Conservation (phyloP, 2,888 invertebrate genomes). For the Eristalis intricaria region DNA sequence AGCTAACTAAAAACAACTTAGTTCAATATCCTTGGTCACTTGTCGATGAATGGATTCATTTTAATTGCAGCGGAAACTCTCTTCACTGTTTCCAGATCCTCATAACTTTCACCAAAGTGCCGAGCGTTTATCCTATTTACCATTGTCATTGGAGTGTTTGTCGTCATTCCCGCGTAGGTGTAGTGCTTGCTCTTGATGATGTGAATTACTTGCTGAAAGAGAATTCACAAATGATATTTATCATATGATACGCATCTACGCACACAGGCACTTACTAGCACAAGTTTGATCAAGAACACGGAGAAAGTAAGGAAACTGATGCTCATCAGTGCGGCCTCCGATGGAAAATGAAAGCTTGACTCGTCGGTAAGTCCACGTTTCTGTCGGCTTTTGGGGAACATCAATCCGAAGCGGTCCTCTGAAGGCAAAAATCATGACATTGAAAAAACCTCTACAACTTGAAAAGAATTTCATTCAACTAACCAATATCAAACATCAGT, state of each 20-base stretch:
- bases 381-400: slow-evolving; percentile 73
- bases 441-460: not conserved
- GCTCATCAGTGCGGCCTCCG: slow-evolving; percentile 91
- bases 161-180: slow-evolving; percentile 76
- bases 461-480: slow-evolving; percentile 74
- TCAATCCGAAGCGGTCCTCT: slow-evolving; percentile 52
- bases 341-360: slow-evolving; percentile 88
- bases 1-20: not conserved
- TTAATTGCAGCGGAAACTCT: slow-evolving; percentile 55
- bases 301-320: slow-evolving; percentile 93
- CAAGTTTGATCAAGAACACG: slow-evolving; percentile 91
- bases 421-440: slow-evolving; percentile 1
- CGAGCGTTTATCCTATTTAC: slow-evolving; percentile 55
- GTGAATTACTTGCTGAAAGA: slow-evolving; percentile 86
- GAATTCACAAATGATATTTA: slow-evolving; percentile 39
- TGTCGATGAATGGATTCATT: slow-evolving; percentile 39
- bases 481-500: slow-evolving; percentile 86
- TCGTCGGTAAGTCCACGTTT: slow-evolving; percentile 80
- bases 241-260: slow-evolving; percentile 12
- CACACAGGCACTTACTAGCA: slow-evolving; percentile 84
- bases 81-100: slow-evolving; percentile 47
- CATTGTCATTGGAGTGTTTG: slow-evolving; percentile 50
- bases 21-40: not conserved
- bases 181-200: slow-evolving; percentile 85
- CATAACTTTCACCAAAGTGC: slow-evolving; percentile 51